Evolutionary conservation across 1,140 invertebrate species (phyloP).

Genomic region (Ceratitis capitata): DNA sequence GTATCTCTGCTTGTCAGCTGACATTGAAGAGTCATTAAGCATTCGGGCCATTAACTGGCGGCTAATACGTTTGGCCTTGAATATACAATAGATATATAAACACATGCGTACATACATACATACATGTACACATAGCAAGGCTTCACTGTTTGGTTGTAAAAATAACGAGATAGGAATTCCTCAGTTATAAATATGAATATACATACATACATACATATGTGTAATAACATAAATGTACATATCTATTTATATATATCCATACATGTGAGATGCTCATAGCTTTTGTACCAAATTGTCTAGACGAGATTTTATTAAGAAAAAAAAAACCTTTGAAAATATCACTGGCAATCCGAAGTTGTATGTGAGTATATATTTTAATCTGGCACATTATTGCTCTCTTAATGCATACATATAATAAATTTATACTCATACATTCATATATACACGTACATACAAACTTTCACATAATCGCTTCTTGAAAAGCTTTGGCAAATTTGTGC

Average conservation of each 20-base stretch:
- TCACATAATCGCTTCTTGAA: background rate
- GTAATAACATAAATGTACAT: too few relatives aligned
- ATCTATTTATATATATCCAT: background rate
- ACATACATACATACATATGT: background rate
- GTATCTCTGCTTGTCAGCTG: background rate
- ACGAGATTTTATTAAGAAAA: conserved; percentile 11
- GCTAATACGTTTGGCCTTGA: background rate
- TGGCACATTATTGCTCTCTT: background rate
- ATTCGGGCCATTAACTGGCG: background rate
- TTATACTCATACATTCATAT: background rate
- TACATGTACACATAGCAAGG: background rate
- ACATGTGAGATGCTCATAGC: background rate
- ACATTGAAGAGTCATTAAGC: background rate
- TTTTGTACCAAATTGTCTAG: background rate
- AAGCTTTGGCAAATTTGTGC: background rate
- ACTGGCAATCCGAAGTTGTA: background rate
- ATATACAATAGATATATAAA: background rate
- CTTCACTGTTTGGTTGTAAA: background rate
- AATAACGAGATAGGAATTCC: background rate
- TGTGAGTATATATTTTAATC: background rate
- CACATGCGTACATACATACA: background rate
- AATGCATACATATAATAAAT: too few relatives aligned
- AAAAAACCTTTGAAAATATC: background rate
- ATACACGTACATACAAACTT: background rate
- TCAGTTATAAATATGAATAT: background rate